A percentile compares a stretch with the other conserved stretches of the same genome.
Evolutionary conservation across 2,113 vertebrate species (phyloP).

Genomic region (Ceratotherium simum): DNA sequence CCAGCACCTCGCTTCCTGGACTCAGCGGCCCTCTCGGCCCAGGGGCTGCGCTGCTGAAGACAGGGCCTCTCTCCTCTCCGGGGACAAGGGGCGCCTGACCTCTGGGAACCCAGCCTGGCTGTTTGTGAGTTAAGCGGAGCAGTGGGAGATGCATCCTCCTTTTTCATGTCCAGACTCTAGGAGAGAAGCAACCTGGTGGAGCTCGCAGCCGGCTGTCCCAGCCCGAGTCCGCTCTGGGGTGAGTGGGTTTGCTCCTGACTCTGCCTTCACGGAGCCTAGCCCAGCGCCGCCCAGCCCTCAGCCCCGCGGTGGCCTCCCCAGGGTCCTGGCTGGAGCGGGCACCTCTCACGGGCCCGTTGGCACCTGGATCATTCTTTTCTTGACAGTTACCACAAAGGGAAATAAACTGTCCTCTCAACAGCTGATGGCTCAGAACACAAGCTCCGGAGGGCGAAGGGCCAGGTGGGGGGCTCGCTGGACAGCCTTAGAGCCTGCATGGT

Average conservation of each 20-base stretch:
- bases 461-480: rapidly evolving
- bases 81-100: rapidly evolving
- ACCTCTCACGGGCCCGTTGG: no score
- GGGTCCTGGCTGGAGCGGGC: no score
- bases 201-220: no score
- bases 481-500: rapidly evolving
- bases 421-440: rapidly evolving
- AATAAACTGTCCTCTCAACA: rapidly evolving
- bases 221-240: no score
- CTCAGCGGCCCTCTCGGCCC: neutral
- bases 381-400: no score
- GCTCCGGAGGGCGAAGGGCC: rapidly evolving
- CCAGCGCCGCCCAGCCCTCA: neutral
- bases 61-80: neutral
- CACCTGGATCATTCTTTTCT: neutral
- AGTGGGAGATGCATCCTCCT: no score
- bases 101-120: neutral
- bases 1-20: neutral
- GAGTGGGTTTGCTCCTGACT: neutral
- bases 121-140: neutral
- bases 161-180: no score
- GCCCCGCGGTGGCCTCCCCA: no score
- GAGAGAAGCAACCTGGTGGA: no score
- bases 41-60: no score
- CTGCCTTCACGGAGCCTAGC: neutral